Percentiles rank a stretch among this genome's conserved stretches.
These are phyloP conservation scores for Sebastes matsubarae DNA, from an alignment of 2,797 vertebrate species.

Conservation along the genomic window DNA sequence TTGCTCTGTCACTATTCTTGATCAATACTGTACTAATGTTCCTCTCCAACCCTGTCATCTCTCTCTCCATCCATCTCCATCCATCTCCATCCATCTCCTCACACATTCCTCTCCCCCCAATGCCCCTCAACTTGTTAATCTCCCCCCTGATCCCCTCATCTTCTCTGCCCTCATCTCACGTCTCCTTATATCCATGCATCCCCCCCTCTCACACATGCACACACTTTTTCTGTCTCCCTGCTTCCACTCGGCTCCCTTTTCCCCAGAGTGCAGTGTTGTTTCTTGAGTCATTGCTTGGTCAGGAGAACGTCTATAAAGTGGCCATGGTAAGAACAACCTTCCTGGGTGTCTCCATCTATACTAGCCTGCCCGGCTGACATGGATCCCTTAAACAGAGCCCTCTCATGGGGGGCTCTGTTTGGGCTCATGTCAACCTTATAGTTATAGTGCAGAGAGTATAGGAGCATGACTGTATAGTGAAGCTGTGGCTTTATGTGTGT, in stretches of 20 bases:
- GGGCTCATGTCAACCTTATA: slow-evolving; percentile 6
- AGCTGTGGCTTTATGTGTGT: slow-evolving; percentile 10
- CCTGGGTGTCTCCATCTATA: slow-evolving; percentile 27
- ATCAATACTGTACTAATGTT: slow-evolving; percentile 47
- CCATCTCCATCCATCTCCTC: slow-evolving; percentile 42
- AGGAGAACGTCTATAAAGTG: slow-evolving; percentile 78
- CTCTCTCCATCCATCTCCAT: slow-evolving; percentile 29
- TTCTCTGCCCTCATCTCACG: slow-evolving; percentile 61
- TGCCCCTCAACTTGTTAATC: slow-evolving; percentile 67
- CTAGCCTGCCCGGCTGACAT: slow-evolving; percentile 10
- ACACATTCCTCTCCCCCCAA: slow-evolving; percentile 25
- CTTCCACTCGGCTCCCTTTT: slow-evolving; percentile 48
- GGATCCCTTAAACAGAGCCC: slow-evolving; percentile 24
- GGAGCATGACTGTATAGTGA: slow-evolving; percentile 19
- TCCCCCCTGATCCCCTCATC: slow-evolving; percentile 55
- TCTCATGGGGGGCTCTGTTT: slow-evolving; percentile 20
- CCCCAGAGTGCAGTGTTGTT: slow-evolving; percentile 80
- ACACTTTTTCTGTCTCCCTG: slow-evolving; percentile 17
- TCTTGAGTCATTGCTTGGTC: slow-evolving; percentile 82
- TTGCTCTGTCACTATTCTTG: slow-evolving; percentile 36
- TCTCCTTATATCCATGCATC: slow-evolving; percentile 44
- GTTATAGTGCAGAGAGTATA: slow-evolving; percentile 6
- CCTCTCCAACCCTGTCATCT: slow-evolving; percentile 33
- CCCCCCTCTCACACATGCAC: neutral
- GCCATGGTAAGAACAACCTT: slow-evolving; percentile 79